Conservation (phyloP, 2,888 invertebrate species). For the Lepidochrysops patricia region DNA sequence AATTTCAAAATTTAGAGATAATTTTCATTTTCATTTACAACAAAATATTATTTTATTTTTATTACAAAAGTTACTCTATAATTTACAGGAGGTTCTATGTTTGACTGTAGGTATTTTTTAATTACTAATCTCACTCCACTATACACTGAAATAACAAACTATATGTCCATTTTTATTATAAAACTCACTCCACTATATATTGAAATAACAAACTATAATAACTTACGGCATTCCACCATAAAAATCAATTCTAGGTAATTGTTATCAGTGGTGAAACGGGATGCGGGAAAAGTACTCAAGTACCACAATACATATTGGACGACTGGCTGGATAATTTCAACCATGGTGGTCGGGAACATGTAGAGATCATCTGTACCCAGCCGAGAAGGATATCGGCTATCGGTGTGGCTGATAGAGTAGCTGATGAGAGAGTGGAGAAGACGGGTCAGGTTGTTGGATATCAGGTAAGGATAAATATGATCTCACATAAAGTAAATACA, state of each 20-base stretch:
- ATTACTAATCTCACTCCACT: too few relatives aligned
- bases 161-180: too few relatives aligned
- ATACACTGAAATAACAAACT: too few relatives aligned
- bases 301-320: slow-evolving; percentile 95
- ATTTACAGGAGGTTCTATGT: too few relatives aligned
- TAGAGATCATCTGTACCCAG: slow-evolving; percentile 93
- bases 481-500: too few relatives aligned
- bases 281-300: slow-evolving; percentile 89
- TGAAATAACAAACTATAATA: too few relatives aligned
- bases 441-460: slow-evolving; percentile 84
- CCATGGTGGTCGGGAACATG: slow-evolving; percentile 72
- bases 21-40: too few relatives aligned
- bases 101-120: too few relatives aligned
- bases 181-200: too few relatives aligned
- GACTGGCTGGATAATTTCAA: slow-evolving; percentile 81
- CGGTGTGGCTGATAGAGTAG: slow-evolving; percentile 93
- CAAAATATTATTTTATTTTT: too few relatives aligned
- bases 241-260: slow-evolving; percentile 58
- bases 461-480: slow-evolving; percentile 75
- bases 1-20: too few relatives aligned
- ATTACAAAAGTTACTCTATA: too few relatives aligned
- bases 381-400: slow-evolving; percentile 93
- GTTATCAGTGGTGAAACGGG: slow-evolving; percentile 90
- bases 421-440: slow-evolving; percentile 87
- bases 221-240: neutral